Percentiles rank a stretch among this genome's conserved stretches.
Conservation (phyloP, 2,113 vertebrate species). For the Gadus chalcogrammus region DNA sequence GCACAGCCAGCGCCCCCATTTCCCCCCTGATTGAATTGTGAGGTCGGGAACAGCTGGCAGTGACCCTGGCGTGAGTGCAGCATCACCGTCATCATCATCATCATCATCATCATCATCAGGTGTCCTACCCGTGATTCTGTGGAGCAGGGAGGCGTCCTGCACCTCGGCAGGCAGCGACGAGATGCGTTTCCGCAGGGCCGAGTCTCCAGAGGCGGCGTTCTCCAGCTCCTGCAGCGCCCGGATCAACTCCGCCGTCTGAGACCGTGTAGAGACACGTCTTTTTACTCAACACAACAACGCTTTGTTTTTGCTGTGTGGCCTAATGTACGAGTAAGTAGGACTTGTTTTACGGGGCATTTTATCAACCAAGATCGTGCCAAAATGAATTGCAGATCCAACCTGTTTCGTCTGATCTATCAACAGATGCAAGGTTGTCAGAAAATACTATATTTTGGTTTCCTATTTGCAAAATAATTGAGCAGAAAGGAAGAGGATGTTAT, state of each 20-base stretch:
- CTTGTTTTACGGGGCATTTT: too few relatives aligned
- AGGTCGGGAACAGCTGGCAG: too few relatives aligned
- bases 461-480: background rate
- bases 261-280: conserved; percentile 18
- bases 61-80: too few relatives aligned
- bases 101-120: background rate
- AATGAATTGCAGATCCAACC: too few relatives aligned
- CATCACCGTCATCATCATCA: background rate
- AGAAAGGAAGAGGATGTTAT: background rate
- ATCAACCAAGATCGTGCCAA: too few relatives aligned
- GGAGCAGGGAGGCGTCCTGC: conserved; percentile 91
- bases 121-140: conserved; percentile 91
- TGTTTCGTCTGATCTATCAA: too few relatives aligned
- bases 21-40: too few relatives aligned
- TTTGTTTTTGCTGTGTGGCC: background rate
- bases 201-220: conserved; percentile 93
- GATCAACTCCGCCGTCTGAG: conserved; percentile 92
- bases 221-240: conserved; percentile 96
- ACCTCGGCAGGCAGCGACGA: conserved; percentile 93
- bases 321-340: too few relatives aligned
- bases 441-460: background rate
- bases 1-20: too few relatives aligned
- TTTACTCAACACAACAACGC: background rate
- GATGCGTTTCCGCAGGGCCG: conserved; percentile 92
- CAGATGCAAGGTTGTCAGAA: too few relatives aligned